phyloP scores from a whole-genome alignment of 2,888 invertebrate genomes.

The Abrostola tripartita region DNA sequence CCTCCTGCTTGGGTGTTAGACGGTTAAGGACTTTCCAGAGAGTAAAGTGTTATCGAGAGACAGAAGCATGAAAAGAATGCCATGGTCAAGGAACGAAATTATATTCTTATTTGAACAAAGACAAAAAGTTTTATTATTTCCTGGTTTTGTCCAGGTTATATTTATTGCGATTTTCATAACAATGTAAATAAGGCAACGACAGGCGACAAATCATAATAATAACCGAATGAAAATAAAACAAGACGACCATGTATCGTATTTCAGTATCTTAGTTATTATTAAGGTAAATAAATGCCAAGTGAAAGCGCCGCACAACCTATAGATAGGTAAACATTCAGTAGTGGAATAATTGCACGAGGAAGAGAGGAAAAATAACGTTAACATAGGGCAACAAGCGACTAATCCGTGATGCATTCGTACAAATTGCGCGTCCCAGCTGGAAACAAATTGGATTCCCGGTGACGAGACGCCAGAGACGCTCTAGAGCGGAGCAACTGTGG shows the following conservation, averaged over 20 bases:
- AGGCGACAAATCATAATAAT: constrained; percentile 26
- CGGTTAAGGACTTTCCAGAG: not conserved
- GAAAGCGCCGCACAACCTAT: constrained; percentile 37
- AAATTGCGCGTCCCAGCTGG: constrained; percentile 65
- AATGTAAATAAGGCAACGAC: constrained; percentile 13
- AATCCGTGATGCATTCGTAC: constrained; percentile 66
- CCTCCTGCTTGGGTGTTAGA: constrained; percentile 2
- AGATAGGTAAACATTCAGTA: constrained; percentile 35
- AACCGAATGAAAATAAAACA: constrained; percentile 32
- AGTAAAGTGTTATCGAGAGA: constrained; percentile 1
- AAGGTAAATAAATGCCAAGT: constrained; percentile 37
- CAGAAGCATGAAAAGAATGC: constrained; percentile 1
- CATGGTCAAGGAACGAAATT: not conserved
- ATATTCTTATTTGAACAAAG: too few species aligned
- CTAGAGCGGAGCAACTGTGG: constrained; percentile 16
- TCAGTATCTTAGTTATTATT: constrained; percentile 45
- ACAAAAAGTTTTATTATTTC: not conserved
- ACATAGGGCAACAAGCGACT: constrained; percentile 49
- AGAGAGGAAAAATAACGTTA: constrained; percentile 37
- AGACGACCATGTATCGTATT: constrained; percentile 32
- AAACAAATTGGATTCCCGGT: constrained; percentile 69
- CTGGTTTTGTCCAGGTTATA: not conserved
- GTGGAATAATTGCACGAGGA: constrained; percentile 36
- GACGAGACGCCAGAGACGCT: constrained; percentile 50
- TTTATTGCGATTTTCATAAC: constrained; percentile 11